phyloP scores from a whole-genome alignment of 2,113 vertebrate genomes.

The Podarcis muralis region DNA sequence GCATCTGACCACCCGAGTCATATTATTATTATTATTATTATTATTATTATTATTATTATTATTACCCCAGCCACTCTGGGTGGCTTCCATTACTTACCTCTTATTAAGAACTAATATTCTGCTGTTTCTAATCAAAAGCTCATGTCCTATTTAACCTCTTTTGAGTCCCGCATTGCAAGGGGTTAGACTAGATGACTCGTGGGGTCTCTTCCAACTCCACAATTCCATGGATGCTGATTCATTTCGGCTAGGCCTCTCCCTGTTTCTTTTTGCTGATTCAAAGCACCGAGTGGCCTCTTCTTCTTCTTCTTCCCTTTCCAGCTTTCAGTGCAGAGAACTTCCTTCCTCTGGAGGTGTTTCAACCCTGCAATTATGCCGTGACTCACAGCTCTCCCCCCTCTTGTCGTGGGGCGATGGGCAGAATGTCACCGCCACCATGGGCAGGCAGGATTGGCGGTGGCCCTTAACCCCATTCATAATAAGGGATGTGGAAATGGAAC shows the following conservation, averaged over 20 bases:
- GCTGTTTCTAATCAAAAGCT: background rate
- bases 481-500: background rate
- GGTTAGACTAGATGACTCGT: too few relatives aligned
- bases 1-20: too few relatives aligned
- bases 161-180: background rate
- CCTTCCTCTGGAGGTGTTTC: background rate
- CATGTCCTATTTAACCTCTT: background rate
- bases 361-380: background rate
- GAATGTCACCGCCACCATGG: background rate
- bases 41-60: too few relatives aligned
- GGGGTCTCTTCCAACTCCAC: too few relatives aligned
- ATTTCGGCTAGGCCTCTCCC: background rate
- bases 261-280: background rate
- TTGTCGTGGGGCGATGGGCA: background rate
- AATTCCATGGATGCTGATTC: background rate
- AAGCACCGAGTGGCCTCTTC: background rate
- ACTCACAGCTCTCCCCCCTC: background rate
- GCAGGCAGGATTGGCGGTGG: background rate
- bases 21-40: too few relatives aligned
- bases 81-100: background rate
- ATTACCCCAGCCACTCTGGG: too few relatives aligned
- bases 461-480: background rate
- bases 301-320: background rate
- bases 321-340: too few relatives aligned
- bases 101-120: background rate